Base-by-base conservation (phyloP, 2,797 vertebrate genomes). In the Austrolebias charrua region DNA sequence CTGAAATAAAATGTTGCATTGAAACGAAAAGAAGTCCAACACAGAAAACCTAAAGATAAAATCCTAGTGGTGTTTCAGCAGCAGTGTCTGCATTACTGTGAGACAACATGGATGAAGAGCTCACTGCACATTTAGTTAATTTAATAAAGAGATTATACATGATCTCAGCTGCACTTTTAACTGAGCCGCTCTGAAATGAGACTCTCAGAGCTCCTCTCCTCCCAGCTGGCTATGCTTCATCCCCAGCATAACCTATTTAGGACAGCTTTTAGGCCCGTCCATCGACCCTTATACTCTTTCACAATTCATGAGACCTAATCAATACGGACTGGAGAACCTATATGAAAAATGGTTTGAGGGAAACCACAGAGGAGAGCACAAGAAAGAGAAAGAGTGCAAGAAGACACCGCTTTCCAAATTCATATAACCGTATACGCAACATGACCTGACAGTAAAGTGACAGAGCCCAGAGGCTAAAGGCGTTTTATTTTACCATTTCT, bases 251-350 rank as follows among this genome's bases (percentile, higher is more conserved):
- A 88, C 81, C 80, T 86, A 86, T 88, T 89, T 86, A 88, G 81
- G 63, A 70, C 63, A 19, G 82, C 85, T 88, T 85, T 86, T 81
- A 85, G 81, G 66, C 79, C 64, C 71, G 76, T 72, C 68, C 78
- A 56, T 71, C 63, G 44, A 58, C 67, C 80, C 75, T 69, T 38
- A 71, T 86, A 85, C 82, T 80, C 86, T 89, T 92, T 89, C 89
- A 88, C 86, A 81, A 81, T 90, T 89, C 87, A 89, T 88, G 90
- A 92, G 78, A 69, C 47, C 78, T 78, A 75, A 93, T 94, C 91
- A 85, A 93, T 93, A 90, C 82, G 12, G 79, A 90, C 88, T 79
- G 87, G 83, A 85, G 87, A 77, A 58, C 79, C 83, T 71, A 80
- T 79, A 84, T 82, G 78, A 89, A 71, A 80, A 86, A 88, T 73